Evolutionary conservation across 2,797 vertebrate genomes (phyloP).

Genomic region (Notolabrus celidotus): DNA sequence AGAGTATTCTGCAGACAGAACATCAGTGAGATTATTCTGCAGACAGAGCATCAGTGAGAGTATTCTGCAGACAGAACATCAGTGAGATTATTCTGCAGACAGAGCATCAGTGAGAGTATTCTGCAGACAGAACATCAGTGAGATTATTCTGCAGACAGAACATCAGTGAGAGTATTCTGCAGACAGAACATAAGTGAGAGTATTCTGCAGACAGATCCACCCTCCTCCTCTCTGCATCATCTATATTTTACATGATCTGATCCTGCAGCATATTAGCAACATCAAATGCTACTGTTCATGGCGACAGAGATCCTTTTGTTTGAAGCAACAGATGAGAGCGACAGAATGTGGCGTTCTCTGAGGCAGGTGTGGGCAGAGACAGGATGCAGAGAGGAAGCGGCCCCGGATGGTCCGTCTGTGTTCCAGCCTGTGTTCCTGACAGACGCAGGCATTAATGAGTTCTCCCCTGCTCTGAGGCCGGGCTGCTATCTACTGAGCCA

Average conservation of each 20-base stretch:
- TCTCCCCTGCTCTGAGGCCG: constrained; percentile 63
- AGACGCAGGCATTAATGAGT: constrained; percentile 77
- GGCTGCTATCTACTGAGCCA: constrained; percentile 65
- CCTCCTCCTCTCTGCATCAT: too few species aligned
- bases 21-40: constrained; percentile 12
- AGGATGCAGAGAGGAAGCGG: constrained; percentile 71
- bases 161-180: constrained; percentile 12
- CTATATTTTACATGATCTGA: background rate
- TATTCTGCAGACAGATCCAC: too few species aligned
- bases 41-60: too few species aligned
- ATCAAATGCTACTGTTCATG: constrained; percentile 18
- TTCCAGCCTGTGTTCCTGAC: constrained; percentile 69
- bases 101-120: too few species aligned
- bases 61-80: too few species aligned
- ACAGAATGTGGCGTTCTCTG: constrained; percentile 61
- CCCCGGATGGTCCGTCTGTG: constrained; percentile 73
- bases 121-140: constrained; percentile 7
- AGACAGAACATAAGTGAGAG: constrained; percentile 1
- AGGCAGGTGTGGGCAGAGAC: constrained; percentile 73
- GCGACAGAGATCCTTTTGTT: constrained; percentile 54
- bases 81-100: constrained; percentile 11
- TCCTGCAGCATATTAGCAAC: background rate
- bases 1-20: too few species aligned
- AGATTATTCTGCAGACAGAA: constrained; percentile 10
- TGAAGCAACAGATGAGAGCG: constrained; percentile 52